Evolutionary conservation across 92 coral and sea anemone genomes (phyloP).

Genomic region (Diadumene lineata): DNA sequence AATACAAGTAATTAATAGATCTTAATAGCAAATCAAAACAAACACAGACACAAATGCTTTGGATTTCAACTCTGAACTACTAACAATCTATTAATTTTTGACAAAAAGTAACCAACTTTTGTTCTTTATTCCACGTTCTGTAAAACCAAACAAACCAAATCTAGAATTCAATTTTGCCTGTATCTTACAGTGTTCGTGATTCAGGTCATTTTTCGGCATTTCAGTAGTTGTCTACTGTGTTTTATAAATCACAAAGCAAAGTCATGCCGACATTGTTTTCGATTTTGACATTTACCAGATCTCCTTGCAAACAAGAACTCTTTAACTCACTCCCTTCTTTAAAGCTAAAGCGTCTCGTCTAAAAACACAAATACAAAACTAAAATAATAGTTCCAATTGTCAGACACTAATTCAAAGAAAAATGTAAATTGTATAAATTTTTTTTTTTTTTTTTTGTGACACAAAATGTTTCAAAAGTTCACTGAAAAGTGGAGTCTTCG

Average conservation of each 20-base stretch:
- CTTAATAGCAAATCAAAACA: neutral
- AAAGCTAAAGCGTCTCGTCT: too few relatives aligned
- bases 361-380: too few relatives aligned
- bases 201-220: conserved; percentile 2
- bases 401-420: too few relatives aligned
- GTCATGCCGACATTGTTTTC: conserved; percentile 14
- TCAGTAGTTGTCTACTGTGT: conserved; percentile 8
- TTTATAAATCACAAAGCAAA: conserved; percentile 5
- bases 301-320: too few relatives aligned
- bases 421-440: too few relatives aligned
- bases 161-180: too few relatives aligned
- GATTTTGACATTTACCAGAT: conserved; percentile 23
- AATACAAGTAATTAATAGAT: too few relatives aligned
- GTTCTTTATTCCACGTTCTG: neutral
- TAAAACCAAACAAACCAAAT: neutral
- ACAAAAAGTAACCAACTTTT: neutral
- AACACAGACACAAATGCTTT: neutral
- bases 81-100: neutral
- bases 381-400: too few relatives aligned
- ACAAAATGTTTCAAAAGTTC: too few relatives aligned
- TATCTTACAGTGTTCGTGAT: neutral
- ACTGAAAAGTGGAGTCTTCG: too few relatives aligned
- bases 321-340: too few relatives aligned
- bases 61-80: neutral
- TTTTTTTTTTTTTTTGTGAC: too few relatives aligned